Conservation (phyloP, 2,888 invertebrate genomes). For the Nemapogon koenigi region DNA sequence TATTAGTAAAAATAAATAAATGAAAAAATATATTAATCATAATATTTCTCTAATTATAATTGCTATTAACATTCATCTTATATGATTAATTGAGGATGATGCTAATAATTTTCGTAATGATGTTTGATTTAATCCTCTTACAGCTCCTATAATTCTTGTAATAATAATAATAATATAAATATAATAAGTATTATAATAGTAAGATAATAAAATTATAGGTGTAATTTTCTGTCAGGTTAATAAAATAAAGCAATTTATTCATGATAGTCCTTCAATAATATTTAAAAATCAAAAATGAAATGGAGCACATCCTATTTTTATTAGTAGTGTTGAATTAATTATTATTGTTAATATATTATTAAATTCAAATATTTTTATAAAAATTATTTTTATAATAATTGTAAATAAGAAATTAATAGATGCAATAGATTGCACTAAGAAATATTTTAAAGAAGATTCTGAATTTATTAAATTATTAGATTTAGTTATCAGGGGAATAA, state of each 20-base stretch:
- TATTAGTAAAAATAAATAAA: conserved; percentile 49
- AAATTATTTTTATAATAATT: conserved; percentile 41
- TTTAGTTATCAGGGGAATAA: conserved; percentile 64
- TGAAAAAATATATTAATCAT: conserved; percentile 48
- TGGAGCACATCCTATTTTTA: conserved; percentile 65
- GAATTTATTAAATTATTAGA: conserved; percentile 50
- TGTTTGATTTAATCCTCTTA: conserved; percentile 61
- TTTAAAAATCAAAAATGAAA: conserved; percentile 68
- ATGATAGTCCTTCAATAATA: conserved; percentile 64
- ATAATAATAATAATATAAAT: conserved; percentile 45
- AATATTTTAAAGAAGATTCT: conserved; percentile 68
- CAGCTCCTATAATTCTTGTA: conserved; percentile 50
- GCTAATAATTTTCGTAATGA: conserved; percentile 65
- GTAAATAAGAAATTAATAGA: conserved; percentile 60
- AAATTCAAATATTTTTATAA: conserved; percentile 34
- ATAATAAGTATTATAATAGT: conserved; percentile 45
- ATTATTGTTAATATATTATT: conserved; percentile 31
- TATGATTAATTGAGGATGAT: conserved; percentile 70
- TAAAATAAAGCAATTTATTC: conserved; percentile 62
- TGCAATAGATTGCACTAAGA: conserved; percentile 64
- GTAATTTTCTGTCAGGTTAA: conserved; percentile 72
- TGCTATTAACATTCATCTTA: conserved; percentile 61
- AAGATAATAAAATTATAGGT: conserved; percentile 61
- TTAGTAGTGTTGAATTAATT: conserved; percentile 45
- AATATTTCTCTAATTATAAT: conserved; percentile 49